Conservation (phyloP, 2,797 vertebrate species). For the Gadopsis bispinosus region DNA sequence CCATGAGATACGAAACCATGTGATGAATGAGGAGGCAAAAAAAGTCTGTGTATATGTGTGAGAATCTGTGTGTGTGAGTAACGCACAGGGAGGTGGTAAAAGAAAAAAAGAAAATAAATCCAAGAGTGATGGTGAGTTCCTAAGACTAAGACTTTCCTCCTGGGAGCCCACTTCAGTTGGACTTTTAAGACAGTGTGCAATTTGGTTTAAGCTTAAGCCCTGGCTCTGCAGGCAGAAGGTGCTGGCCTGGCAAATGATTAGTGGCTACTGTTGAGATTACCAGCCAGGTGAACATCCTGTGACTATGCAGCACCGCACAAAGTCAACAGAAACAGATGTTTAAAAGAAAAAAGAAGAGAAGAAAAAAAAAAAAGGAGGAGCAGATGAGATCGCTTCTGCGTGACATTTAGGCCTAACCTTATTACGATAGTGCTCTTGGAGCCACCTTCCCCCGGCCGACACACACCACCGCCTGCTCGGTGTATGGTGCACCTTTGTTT, state of each 20-base stretch:
- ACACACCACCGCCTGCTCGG: constrained; percentile 3
- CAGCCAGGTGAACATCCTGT: constrained; percentile 33
- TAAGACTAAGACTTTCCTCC: constrained; percentile 18
- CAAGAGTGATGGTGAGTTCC: background rate
- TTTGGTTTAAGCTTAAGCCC: constrained; percentile 35
- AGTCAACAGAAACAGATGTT: constrained; percentile 26
- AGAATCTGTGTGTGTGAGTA: constrained; percentile 3
- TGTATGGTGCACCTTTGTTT: constrained; percentile 44
- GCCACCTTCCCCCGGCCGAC: constrained; percentile 25
- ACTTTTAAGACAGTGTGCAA: constrained; percentile 33
- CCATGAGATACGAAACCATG: constrained; percentile 8
- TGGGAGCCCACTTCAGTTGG: constrained; percentile 7
- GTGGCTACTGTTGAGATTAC: constrained; percentile 41
- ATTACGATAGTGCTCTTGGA: constrained; percentile 29
- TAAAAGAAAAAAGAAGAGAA: background rate
- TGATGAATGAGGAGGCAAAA: constrained; percentile 4
- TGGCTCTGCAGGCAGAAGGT: constrained; percentile 25
- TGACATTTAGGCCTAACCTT: constrained; percentile 47
- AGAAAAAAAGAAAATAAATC: constrained; percentile 33
- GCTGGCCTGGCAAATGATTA: constrained; percentile 46
- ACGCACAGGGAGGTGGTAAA: background rate
- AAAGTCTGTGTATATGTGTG: background rate
- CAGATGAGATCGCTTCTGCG: constrained; percentile 29
- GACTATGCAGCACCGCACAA: constrained; percentile 43
- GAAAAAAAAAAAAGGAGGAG: background rate